A percentile compares a stretch with the other conserved stretches of the same genome.
phyloP scores from a whole-genome alignment of 2,113 vertebrate genomes.

The Bos javanicus region DNA sequence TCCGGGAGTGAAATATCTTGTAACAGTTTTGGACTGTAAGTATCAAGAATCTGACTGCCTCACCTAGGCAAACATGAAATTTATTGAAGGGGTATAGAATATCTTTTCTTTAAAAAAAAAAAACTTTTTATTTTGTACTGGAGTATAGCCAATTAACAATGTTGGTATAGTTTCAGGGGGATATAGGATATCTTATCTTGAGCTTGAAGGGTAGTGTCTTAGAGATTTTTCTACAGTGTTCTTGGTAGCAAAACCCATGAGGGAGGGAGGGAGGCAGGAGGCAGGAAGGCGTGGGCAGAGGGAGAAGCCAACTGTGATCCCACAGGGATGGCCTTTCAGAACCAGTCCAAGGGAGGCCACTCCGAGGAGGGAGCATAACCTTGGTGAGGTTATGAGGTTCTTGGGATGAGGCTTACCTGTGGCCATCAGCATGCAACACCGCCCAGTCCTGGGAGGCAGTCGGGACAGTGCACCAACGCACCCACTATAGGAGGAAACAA shows the following conservation, averaged over 20 bases:
- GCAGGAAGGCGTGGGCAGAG: not conserved
- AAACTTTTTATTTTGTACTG: not conserved
- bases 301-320: not conserved
- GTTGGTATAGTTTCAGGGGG: not conserved
- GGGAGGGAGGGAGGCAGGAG: not conserved
- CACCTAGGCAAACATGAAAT: not conserved
- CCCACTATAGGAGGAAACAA: not conserved
- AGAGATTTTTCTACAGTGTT: not conserved
- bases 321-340: not conserved
- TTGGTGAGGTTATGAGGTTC: not conserved
- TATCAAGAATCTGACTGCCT: not conserved
- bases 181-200: not conserved
- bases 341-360: not conserved
- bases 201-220: not conserved
- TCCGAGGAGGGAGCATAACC: not conserved
- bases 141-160: not conserved
- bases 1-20: not conserved
- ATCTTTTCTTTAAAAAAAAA: not conserved
- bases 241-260: not conserved
- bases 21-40: not conserved
- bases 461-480: not conserved
- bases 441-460: not conserved
- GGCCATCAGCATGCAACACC: not conserved
- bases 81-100: not conserved
- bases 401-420: not conserved